These are phyloP conservation scores for Pipa parva DNA, from an alignment of 2,113 vertebrate species.

Conservation along the genomic window DNA sequence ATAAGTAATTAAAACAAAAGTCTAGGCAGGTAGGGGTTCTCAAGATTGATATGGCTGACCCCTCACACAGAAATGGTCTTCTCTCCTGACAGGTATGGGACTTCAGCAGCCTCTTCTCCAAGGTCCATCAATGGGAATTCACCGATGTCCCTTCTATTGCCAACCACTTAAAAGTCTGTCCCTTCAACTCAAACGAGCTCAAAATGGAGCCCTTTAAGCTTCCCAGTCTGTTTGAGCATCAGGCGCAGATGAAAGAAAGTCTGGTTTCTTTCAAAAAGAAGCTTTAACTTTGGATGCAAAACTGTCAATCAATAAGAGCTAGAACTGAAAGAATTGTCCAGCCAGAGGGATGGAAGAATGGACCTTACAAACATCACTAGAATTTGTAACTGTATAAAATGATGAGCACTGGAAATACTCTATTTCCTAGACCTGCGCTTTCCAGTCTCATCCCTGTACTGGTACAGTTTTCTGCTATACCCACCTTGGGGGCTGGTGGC, in stretches of 20 bases:
- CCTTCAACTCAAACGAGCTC: slow-evolving; percentile 72
- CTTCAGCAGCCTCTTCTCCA: slow-evolving; percentile 86
- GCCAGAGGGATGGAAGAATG: background rate
- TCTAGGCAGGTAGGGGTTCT: no score
- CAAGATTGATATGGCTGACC: no score
- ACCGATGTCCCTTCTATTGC: slow-evolving; percentile 67
- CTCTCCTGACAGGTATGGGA: slow-evolving; percentile 72
- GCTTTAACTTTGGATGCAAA: slow-evolving; percentile 25
- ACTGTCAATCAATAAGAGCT: background rate
- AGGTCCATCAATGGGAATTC: slow-evolving; percentile 75
- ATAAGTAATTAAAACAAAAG: no score
- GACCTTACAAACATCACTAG: background rate
- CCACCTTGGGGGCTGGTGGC: no score
- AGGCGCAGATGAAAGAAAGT: slow-evolving; percentile 44
- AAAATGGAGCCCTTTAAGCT: slow-evolving; percentile 72
- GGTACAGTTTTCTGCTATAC: no score
- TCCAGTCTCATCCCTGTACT: background rate
- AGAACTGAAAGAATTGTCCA: background rate
- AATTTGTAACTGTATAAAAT: background rate
- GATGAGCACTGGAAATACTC: background rate
- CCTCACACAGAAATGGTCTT: no score
- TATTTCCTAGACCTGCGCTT: background rate
- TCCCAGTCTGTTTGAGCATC: slow-evolving; percentile 64
- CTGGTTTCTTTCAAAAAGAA: slow-evolving; percentile 64
- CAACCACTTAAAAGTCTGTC: slow-evolving; percentile 79